Evolutionary conservation across 2,797 vertebrate species (phyloP).

Genomic region (Enteromius trimaculatus): DNA sequence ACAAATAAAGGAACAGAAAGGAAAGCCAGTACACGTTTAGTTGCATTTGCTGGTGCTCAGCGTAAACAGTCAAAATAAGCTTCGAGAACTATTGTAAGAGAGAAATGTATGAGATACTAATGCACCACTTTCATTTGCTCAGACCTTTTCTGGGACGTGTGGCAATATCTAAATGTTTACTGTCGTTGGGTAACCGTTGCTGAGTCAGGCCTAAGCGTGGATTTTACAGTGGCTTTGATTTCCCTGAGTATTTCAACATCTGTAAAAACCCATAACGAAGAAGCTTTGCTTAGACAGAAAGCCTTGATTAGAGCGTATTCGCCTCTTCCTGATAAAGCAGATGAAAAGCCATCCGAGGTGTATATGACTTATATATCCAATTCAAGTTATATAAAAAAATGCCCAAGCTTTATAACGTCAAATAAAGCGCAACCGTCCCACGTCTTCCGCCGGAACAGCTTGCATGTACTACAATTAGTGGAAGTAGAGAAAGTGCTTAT

Average conservation of each 20-base stretch:
- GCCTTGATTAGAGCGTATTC: slow-evolving; percentile 10
- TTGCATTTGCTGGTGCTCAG: slow-evolving; percentile 24
- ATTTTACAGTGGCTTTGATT: slow-evolving; percentile 34
- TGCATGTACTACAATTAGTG: too few relatives aligned
- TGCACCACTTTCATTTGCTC: slow-evolving; percentile 64
- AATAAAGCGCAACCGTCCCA: background rate
- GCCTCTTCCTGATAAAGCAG: background rate
- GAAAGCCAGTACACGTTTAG: background rate
- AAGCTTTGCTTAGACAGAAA: slow-evolving; percentile 4
- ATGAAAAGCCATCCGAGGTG: background rate
- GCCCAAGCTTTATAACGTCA: background rate
- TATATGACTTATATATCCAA: background rate
- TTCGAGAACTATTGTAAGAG: slow-evolving; percentile 36
- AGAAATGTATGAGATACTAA: slow-evolving; percentile 61
- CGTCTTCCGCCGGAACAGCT: background rate
- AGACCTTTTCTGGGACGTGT: slow-evolving; percentile 78
- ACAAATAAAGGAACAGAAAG: slow-evolving; percentile 16
- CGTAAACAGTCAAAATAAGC: slow-evolving; percentile 44
- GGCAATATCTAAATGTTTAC: slow-evolving; percentile 84
- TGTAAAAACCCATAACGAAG: background rate
- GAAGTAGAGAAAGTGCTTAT: background rate
- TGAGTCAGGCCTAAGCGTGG: slow-evolving; percentile 47
- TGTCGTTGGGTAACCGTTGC: slow-evolving; percentile 70
- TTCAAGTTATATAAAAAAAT: background rate
- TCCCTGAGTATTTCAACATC: slow-evolving; percentile 27